Evolutionary conservation across 2,888 invertebrate species (phyloP), one percentile per base, ranked within the genome.

Genomic region (Drosophila bunnanda): DNA sequence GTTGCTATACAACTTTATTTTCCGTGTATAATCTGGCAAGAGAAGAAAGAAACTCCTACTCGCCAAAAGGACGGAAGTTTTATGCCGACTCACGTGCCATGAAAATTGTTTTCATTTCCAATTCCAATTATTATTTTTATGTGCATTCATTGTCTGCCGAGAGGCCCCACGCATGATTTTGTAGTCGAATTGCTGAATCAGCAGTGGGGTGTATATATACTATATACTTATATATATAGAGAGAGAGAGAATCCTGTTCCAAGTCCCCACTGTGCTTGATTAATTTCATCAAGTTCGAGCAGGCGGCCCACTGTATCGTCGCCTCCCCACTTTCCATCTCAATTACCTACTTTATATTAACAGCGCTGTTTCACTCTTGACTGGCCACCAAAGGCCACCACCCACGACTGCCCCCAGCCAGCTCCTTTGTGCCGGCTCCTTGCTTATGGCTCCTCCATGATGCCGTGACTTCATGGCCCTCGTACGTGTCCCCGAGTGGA

Each of bases 121-220:
- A 88, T 88, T 88, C 88, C 82, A 83, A 83, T 89, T 89, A 89
- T 89, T 89, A 89, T 88, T 89, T 89, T 83, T 89, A 84, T 83
- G 82, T 83, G 66, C 73, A 89, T 81, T 83, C 82, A 89, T 83
- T 83, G 88, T 82, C 82, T 56, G 68, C 20, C 2, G 28, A n/a
- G 7, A n/a, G 50, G 55, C 52, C 66, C 60, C 75, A 79, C 71
- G 82, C 75, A 85, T 82, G 86, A 72, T 75, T 81, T 85, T 88
- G 88, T 87, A 74, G 64, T 77, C 74, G 48, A 66, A 75, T 54
- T 55, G 80, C 80, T 82, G 83, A 83, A 62, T 83, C 88, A 79
- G 88, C 89, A 67, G 38, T 17, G 28, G 22, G 25, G 38, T 4
- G 20, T 25, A 36, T 41, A 50, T 43, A 44, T 38, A 28, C n/a